A percentile compares a stretch with the other conserved stretches of the same genome.
phyloP scores from a whole-genome alignment of 2,888 invertebrate genomes.

The Epsilonema sp. region DNA sequence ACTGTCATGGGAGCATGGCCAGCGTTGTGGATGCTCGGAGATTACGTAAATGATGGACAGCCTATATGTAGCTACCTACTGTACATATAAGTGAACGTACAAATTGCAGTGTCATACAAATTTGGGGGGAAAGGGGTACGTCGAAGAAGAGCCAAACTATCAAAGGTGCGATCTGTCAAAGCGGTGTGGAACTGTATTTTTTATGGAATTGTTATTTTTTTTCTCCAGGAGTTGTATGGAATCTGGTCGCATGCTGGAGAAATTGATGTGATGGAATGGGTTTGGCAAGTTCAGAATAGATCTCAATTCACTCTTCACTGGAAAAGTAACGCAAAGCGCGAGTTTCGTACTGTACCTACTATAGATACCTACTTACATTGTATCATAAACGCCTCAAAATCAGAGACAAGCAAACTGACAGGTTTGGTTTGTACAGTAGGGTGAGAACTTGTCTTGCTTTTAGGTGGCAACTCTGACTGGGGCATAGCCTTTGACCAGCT shows the following conservation, averaged over 20 bases:
- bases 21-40: slow-evolving; percentile 4
- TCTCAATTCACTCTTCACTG: neutral
- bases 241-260: slow-evolving; percentile 2
- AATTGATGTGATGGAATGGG: slow-evolving; percentile 7
- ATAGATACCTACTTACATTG: too few species aligned
- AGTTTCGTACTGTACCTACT: neutral
- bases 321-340: neutral
- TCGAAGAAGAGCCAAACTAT: too few species aligned
- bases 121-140: too few species aligned
- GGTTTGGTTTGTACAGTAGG: too few species aligned
- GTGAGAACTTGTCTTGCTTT: too few species aligned
- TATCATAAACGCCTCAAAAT: too few species aligned
- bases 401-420: too few species aligned
- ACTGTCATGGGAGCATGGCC: slow-evolving; percentile 4
- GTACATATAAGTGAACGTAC: neutral
- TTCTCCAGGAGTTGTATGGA: slow-evolving; percentile 1
- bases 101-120: neutral
- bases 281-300: neutral
- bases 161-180: too few species aligned
- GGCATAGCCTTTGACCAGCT: neutral
- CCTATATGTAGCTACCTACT: neutral
- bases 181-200: too few species aligned
- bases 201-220: too few species aligned
- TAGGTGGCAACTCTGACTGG: too few species aligned
- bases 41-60: neutral